These are phyloP conservation scores for Chaunax sp. DNA, from an alignment of 2,797 vertebrate genomes.

Conservation along the genomic window DNA sequence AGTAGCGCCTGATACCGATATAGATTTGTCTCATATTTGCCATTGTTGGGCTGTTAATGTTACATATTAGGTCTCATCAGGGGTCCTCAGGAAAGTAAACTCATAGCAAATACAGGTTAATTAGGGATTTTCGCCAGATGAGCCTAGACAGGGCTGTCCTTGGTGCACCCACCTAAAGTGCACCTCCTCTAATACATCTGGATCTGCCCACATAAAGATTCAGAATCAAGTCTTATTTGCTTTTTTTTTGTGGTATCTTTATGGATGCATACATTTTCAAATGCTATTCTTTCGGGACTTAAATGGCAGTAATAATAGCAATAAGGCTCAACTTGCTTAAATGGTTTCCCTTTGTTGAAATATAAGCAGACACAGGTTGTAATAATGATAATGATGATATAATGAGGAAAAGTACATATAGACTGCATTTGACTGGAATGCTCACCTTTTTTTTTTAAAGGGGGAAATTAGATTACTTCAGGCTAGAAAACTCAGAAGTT, in stretches of 20 bases:
- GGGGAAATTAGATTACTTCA: too few species aligned
- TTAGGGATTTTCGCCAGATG: conserved; percentile 10
- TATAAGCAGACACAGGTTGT: conserved; percentile 22
- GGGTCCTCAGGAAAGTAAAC: too few species aligned
- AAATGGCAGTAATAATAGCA: conserved; percentile 15
- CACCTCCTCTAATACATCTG: background rate
- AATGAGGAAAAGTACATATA: background rate
- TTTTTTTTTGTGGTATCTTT: background rate
- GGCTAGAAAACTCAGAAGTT: conserved; percentile 15
- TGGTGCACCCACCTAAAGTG: conserved; percentile 26
- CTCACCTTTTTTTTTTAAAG: background rate
- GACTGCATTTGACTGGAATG: conserved; percentile 37
- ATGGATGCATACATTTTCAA: background rate
- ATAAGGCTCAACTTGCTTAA: conserved; percentile 16
- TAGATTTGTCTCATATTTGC: background rate
- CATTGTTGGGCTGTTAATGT: background rate
- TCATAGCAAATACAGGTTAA: background rate
- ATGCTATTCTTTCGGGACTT: background rate
- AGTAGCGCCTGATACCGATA: background rate
- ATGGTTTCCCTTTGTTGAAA: conserved; percentile 26
- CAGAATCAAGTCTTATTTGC: background rate
- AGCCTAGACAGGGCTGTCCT: conserved; percentile 32
- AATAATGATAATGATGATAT: background rate
- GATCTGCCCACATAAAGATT: background rate
- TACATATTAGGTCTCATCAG: background rate